These are phyloP conservation scores for Tamias sibiricus DNA, from an alignment of 2,113 vertebrate genomes.

Conservation along the genomic window DNA sequence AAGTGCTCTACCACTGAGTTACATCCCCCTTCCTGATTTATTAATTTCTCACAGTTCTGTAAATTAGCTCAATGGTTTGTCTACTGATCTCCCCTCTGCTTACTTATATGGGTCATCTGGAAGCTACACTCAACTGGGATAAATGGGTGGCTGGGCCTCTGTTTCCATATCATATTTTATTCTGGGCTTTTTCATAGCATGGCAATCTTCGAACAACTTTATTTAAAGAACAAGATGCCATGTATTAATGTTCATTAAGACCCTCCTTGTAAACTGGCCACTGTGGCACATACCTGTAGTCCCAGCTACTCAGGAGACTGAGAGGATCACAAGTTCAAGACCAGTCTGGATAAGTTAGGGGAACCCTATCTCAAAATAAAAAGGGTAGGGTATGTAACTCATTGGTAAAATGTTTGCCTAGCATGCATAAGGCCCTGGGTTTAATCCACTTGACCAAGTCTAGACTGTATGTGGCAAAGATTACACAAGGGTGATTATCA, in stretches of 20 bases:
- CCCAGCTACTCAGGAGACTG: background rate
- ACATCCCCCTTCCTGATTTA: background rate
- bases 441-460: background rate
- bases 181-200: background rate
- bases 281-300: background rate
- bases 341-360: background rate
- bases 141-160: background rate
- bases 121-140: background rate
- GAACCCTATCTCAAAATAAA: background rate
- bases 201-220: background rate
- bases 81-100: background rate
- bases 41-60: conserved; percentile 31
- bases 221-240: background rate
- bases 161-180: background rate
- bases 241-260: background rate
- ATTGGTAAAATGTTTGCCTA: background rate
- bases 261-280: background rate
- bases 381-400: background rate
- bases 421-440: background rate
- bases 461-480: background rate
- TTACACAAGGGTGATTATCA: background rate
- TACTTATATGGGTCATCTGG: background rate
- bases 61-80: background rate
- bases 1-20: background rate
- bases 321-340: background rate